Evolutionary conservation across 2,113 vertebrate species (phyloP).

Genomic region (Spea multiplicata): DNA sequence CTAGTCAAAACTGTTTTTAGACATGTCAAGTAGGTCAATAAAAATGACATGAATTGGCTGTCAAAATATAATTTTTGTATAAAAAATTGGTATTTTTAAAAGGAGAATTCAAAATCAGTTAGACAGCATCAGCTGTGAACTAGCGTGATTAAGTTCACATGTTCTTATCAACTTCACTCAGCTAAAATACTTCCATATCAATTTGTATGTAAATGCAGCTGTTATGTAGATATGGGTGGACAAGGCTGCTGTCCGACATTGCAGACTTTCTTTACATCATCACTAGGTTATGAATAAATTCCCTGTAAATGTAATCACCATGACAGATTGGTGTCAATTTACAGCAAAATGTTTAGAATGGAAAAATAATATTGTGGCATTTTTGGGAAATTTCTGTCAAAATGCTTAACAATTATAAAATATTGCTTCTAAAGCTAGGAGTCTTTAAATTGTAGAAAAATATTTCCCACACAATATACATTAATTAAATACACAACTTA

Average conservation of each 20-base stretch:
- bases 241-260: neutral
- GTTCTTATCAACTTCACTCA: slow-evolving; percentile 5
- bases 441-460: too few relatives aligned
- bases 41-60: slow-evolving; percentile 5
- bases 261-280: neutral
- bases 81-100: neutral
- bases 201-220: slow-evolving; percentile 11
- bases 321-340: neutral
- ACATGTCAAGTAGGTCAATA: neutral
- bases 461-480: too few relatives aligned
- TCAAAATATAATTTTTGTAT: slow-evolving; percentile 2
- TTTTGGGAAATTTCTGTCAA: neutral
- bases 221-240: neutral
- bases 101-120: neutral
- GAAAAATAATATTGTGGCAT: neutral
- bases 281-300: neutral
- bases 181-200: slow-evolving; percentile 2
- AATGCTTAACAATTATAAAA: too few relatives aligned
- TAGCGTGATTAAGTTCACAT: neutral
- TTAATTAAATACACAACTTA: too few relatives aligned
- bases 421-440: too few relatives aligned
- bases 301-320: neutral
- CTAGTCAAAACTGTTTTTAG: too few relatives aligned
- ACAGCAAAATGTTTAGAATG: neutral
- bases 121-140: neutral